phyloP scores from a whole-genome alignment of 2,888 invertebrate species.

The Eilema depressum region DNA sequence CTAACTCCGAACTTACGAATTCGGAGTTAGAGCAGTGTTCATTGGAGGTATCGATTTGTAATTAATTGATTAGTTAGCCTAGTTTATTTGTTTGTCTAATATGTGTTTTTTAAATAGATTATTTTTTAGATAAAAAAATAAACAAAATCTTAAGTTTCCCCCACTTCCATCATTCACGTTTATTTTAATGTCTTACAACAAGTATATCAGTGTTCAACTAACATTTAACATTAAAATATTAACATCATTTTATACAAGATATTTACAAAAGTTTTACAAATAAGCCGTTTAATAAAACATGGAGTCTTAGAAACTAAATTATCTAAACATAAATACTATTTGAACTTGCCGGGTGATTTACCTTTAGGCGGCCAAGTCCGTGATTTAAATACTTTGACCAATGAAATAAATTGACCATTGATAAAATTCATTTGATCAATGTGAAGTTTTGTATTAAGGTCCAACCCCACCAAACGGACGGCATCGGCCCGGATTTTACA shows the following conservation, averaged over 20 bases:
- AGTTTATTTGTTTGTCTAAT: too few species aligned
- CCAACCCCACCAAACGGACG: too few species aligned
- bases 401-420: not conserved
- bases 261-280: constrained; percentile 52
- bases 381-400: not conserved
- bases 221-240: constrained; percentile 50
- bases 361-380: not conserved
- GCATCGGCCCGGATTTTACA: too few species aligned
- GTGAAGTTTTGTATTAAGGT: not conserved
- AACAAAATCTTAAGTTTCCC: constrained; percentile 51
- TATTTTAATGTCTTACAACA: constrained; percentile 54
- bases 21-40: too few species aligned
- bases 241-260: constrained; percentile 50
- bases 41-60: too few species aligned
- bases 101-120: too few species aligned
- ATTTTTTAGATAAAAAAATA: too few species aligned
- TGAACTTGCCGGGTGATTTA: not conserved
- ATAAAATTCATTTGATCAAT: not conserved
- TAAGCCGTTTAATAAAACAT: constrained; percentile 41
- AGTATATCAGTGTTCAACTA: constrained; percentile 43
- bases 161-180: constrained; percentile 40
- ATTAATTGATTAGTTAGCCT: too few species aligned
- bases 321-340: constrained; percentile 20
- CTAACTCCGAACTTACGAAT: too few species aligned
- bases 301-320: constrained; percentile 38